Conservation (phyloP, 1,140 invertebrate genomes). For the Zaprionus ghesquierei region DNA sequence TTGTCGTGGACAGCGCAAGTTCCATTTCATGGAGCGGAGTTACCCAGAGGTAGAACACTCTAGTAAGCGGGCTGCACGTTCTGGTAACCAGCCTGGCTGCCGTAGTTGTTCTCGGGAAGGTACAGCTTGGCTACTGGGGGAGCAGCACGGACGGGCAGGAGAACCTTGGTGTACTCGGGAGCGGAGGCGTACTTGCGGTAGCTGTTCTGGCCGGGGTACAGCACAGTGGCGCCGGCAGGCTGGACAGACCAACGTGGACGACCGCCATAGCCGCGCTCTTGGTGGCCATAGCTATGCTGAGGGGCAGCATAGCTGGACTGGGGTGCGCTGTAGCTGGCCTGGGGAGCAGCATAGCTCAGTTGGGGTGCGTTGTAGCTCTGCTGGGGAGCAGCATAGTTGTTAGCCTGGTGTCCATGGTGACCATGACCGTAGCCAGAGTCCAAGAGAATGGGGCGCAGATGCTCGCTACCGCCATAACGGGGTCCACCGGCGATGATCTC, state of each 20-base stretch:
- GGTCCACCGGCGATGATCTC: constrained; percentile 62
- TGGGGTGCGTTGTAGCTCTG: neutral
- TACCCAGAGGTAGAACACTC: neutral
- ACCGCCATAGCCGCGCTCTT: constrained; percentile 27
- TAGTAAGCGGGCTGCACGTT: constrained; percentile 28
- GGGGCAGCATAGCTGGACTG: neutral
- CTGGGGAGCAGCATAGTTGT: constrained; percentile 22
- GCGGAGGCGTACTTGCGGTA: constrained; percentile 59
- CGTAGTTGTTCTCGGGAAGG: constrained; percentile 63
- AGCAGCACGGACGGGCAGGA: constrained; percentile 59
- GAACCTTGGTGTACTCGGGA: constrained; percentile 67
- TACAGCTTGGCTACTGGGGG: constrained; percentile 66
- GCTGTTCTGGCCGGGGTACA: constrained; percentile 68
- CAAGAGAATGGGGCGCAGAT: constrained; percentile 33
- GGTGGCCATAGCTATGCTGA: neutral
- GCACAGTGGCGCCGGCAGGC: constrained; percentile 66
- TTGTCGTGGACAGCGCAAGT: neutral
- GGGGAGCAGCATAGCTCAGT: neutral
- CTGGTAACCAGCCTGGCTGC: constrained; percentile 30
- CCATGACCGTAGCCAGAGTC: constrained; percentile 29
- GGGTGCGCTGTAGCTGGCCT: neutral
- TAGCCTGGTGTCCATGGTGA: constrained; percentile 13
- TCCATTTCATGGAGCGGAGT: neutral
- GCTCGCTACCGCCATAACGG: constrained; percentile 36
- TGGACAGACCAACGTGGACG: constrained; percentile 62